A percentile compares a stretch with the other conserved stretches of the same genome.
Conservation (phyloP, 2,888 invertebrate genomes). For the Ellobium chinense region DNA sequence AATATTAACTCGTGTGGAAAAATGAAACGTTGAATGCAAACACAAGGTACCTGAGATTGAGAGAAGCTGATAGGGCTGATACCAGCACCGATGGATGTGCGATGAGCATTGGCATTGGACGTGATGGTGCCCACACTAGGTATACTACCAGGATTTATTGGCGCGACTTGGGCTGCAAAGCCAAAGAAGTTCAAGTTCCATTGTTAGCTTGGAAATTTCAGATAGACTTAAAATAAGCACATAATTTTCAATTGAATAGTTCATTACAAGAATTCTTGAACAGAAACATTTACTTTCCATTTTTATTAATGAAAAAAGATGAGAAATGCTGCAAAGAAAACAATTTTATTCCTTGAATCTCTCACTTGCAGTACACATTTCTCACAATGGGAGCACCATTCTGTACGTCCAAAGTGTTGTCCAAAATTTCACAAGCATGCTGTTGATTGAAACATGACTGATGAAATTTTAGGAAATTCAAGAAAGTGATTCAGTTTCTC, state of each 20-base stretch:
- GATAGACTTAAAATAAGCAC: neutral
- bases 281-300: neutral
- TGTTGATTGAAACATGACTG: too few species aligned
- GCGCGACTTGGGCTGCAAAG: constrained; percentile 70
- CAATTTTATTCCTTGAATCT: too few species aligned
- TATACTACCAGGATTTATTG: constrained; percentile 77
- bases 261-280: neutral
- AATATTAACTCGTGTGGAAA: too few species aligned
- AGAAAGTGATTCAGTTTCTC: too few species aligned
- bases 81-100: constrained; percentile 84
- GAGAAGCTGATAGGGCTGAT: constrained; percentile 85
- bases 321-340: too few species aligned
- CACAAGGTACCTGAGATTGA: constrained; percentile 55
- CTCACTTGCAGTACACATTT: too few species aligned
- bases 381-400: too few species aligned
- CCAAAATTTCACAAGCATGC: too few species aligned
- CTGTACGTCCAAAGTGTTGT: too few species aligned
- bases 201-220: constrained; percentile 5
- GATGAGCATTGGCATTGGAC: constrained; percentile 68
- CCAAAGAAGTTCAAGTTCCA: constrained; percentile 26
- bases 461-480: too few species aligned
- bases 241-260: neutral
- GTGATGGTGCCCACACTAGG: constrained; percentile 74
- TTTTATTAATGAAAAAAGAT: neutral
- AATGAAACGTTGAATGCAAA: too few species aligned